Evolutionary conservation across 2,113 vertebrate genomes (phyloP).

Genomic region (Cyanocitta stelleri): DNA sequence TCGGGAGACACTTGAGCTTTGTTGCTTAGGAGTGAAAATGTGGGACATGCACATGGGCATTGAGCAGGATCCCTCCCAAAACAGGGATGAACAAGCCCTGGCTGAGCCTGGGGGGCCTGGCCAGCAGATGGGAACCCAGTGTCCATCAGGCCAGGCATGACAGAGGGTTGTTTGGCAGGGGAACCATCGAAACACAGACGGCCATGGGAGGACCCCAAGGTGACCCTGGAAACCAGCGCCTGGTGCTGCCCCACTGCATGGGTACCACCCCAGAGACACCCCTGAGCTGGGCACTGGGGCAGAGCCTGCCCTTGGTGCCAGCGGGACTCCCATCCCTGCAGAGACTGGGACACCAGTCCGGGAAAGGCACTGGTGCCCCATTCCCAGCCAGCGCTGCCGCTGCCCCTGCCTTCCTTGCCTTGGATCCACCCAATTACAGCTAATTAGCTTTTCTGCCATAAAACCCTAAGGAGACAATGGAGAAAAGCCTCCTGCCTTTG

Average conservation of each 20-base stretch:
- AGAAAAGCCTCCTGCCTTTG: conserved; percentile 65
- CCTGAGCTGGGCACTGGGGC: neutral
- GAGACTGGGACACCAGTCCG: neutral
- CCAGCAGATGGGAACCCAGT: neutral
- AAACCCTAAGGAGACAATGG: conserved; percentile 61
- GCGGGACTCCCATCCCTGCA: neutral
- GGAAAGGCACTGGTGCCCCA: neutral
- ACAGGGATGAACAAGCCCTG: neutral
- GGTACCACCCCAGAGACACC: accelerated
- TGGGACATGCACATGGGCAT: accelerated
- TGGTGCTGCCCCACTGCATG: accelerated
- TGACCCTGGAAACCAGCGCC: accelerated
- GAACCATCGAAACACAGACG: neutral
- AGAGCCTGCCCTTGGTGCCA: neutral
- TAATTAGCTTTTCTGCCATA: conserved; percentile 72
- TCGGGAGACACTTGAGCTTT: neutral
- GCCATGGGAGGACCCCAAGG: accelerated
- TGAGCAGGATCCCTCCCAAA: neutral
- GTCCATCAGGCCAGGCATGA: accelerated
- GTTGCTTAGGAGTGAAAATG: neutral
- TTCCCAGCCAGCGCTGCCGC: conserved; percentile 7
- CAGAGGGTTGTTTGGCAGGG: neutral
- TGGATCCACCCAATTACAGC: conserved; percentile 69
- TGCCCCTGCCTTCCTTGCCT: conserved; percentile 25
- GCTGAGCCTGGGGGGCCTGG: neutral